Conservation (phyloP, 1,140 invertebrate species). For the Anastrepha ludens region DNA sequence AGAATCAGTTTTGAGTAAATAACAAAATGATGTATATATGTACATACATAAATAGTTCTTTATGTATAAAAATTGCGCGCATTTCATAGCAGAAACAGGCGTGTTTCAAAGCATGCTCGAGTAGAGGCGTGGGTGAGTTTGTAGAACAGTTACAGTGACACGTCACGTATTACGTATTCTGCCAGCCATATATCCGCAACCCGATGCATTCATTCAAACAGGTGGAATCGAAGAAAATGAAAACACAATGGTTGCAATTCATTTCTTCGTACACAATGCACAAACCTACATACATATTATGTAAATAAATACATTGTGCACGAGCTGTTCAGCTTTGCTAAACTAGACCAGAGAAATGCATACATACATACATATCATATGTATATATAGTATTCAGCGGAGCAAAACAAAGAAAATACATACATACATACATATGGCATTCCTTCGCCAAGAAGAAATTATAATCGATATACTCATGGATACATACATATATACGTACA, state of each 20-base stretch:
- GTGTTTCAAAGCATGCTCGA: too few relatives aligned
- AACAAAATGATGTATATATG: too few relatives aligned
- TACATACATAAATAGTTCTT: too few relatives aligned
- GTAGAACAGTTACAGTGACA: not conserved
- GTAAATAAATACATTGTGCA: not conserved
- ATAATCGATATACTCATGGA: not conserved
- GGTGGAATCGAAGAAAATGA: not conserved
- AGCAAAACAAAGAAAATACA: slow-evolving; percentile 13
- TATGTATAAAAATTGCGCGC: too few relatives aligned
- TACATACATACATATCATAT: not conserved
- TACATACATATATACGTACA: not conserved
- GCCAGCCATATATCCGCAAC: not conserved
- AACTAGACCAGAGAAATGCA: not conserved
- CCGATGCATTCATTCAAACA: not conserved
- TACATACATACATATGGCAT: too few relatives aligned
- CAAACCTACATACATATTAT: not conserved
- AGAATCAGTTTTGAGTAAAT: too few relatives aligned
- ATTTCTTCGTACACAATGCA: too few relatives aligned
- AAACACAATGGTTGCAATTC: not conserved
- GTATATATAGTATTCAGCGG: not conserved
- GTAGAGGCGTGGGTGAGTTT: not conserved
- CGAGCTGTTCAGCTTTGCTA: not conserved
- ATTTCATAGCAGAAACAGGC: too few relatives aligned
- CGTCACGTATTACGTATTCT: slow-evolving; percentile 30
- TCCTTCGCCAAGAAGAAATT: not conserved